A percentile compares a stretch with the other conserved stretches of the same genome.
Evolutionary conservation across 2,797 vertebrate species (phyloP).

Genomic region (Dryobates pubescens): DNA sequence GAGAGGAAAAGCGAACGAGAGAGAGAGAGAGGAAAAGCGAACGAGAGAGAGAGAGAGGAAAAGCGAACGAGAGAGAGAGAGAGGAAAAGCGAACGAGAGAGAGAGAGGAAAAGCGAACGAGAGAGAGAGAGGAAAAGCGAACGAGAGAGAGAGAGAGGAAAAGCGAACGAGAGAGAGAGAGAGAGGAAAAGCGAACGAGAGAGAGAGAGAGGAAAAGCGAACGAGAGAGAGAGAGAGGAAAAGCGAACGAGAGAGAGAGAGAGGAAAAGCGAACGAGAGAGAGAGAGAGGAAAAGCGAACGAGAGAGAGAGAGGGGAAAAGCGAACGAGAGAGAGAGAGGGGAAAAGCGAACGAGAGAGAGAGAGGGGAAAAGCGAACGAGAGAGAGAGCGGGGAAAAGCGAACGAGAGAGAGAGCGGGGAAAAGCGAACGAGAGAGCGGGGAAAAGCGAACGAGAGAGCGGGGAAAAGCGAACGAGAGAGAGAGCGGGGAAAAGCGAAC

Average conservation of each 20-base stretch:
- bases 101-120: not conserved
- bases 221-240: too few relatives aligned
- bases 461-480: too few relatives aligned
- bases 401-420: not conserved
- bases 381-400: too few relatives aligned
- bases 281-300: not conserved
- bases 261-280: not conserved
- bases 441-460: too few relatives aligned
- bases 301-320: too few relatives aligned
- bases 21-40: not conserved
- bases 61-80: too few relatives aligned
- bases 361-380: too few relatives aligned
- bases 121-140: not conserved
- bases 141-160: too few relatives aligned
- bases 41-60: not conserved
- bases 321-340: not conserved
- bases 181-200: not conserved
- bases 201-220: not conserved
- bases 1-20: too few relatives aligned
- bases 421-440: not conserved
- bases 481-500: too few relatives aligned
- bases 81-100: too few relatives aligned
- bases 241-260: not conserved
- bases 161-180: not conserved
- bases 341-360: not conserved